Base-by-base conservation (phyloP, 1,140 invertebrate species). In the Harlomillsia oculata region DNA sequence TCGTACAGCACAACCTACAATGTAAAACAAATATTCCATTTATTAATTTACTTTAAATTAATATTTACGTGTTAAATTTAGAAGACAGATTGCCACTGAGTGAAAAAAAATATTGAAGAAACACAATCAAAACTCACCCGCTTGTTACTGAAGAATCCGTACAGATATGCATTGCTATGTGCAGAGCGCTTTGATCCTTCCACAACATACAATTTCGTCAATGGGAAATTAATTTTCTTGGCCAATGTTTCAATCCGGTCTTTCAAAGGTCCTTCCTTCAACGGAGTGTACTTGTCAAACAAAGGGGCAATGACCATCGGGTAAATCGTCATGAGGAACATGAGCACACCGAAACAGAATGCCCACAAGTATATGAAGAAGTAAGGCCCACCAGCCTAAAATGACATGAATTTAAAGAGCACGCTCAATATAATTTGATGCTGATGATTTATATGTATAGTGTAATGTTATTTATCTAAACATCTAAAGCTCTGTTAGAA, bases 131-230 rank as follows among this genome's bases (percentile, higher is more conserved):
- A n/a, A n/a, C 41, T 20, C 23, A 48, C 45, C 55, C 95, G 78
- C 69, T 99, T 99, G 44, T 91, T 84, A 66, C 96, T 97, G 76
- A 90, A 92, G 63, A 99, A 84, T 3, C 97, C 97, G 74, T 95
- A 98, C 67, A 99, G 89, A 70, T 99, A 99, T 11, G 95, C 95
- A 80, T 98, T 98, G 67, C 90, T 95, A 68, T 99, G 95, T 1
- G 89, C 83, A 9, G 92, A 96, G 56, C 94, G 75, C 70, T 95
- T 97, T 0, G 94, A 97, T 30, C 92, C 93, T 79, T 99, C 93
- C 9, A 99, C 95, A 59, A 99, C 87, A 34, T 54, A 98, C 16
- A 99, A 72, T 72, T 99, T 94, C 28, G 85, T 91, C 2, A 99
- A 75, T 3, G 97, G 95, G 73, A 97, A 99, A 36, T 87, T 78